Conservation (phyloP, 2,113 vertebrate genomes). For the Tyrannus savana region DNA sequence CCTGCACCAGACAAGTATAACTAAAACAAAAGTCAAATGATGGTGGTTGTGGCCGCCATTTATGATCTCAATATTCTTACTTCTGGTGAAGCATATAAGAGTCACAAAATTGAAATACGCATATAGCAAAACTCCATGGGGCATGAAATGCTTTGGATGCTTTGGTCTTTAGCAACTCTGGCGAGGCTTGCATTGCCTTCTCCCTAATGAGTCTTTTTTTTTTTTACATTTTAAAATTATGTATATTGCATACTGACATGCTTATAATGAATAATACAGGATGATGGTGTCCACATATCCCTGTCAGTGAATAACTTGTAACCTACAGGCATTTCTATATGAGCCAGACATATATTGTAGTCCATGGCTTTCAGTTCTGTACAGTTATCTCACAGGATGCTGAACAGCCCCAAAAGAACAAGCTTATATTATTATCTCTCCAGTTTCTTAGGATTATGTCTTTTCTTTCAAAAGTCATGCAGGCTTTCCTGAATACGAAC, state of each 20-base stretch:
- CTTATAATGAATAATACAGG: neutral
- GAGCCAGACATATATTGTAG: neutral
- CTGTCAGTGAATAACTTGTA: neutral
- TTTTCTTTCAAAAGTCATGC: neutral
- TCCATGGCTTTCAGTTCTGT: neutral
- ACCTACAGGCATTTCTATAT: neutral
- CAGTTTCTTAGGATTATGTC: neutral
- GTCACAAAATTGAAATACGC: neutral
- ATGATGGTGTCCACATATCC: neutral
- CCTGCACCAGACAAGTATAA: neutral
- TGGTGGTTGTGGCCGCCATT: neutral
- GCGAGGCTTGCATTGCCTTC: neutral
- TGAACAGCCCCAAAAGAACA: neutral
- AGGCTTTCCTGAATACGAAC: neutral
- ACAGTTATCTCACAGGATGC: neutral
- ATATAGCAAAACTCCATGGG: neutral
- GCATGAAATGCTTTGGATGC: neutral
- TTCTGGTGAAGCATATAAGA: neutral
- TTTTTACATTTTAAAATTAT: neutral
- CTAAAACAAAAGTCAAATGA: neutral
- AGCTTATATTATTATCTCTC: neutral
- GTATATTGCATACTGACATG: neutral
- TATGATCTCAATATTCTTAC: neutral
- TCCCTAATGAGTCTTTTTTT: neutral
- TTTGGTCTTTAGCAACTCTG: neutral